Evolutionary conservation across 2,888 invertebrate species (phyloP).

Genomic region (Ormyrus thymus): DNA sequence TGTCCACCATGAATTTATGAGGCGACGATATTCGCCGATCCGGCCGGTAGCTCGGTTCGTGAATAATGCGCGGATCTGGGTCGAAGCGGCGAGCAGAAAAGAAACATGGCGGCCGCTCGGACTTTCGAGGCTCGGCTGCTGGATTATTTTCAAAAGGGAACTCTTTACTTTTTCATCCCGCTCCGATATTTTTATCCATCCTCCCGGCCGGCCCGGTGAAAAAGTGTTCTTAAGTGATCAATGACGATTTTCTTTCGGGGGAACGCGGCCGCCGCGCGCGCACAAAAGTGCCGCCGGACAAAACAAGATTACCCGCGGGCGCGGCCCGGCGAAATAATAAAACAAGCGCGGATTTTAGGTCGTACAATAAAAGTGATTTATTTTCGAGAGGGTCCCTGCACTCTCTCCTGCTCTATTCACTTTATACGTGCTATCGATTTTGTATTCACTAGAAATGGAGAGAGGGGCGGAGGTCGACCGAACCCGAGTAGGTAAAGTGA

Average conservation of each 20-base stretch:
- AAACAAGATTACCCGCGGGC: conserved; percentile 10
- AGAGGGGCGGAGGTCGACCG: background rate
- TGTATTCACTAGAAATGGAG: conserved; percentile 21
- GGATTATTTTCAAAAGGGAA: conserved; percentile 28
- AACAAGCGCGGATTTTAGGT: conserved; percentile 44
- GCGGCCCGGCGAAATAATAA: conserved; percentile 27
- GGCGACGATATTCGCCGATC: conserved; percentile 47
- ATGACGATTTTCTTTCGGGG: background rate
- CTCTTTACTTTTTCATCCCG: too few relatives aligned
- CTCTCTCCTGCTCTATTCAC: conserved; percentile 19
- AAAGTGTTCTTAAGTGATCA: background rate
- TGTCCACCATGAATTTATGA: conserved; percentile 55
- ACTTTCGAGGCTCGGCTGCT: background rate
- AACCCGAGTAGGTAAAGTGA: background rate
- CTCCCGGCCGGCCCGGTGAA: background rate
- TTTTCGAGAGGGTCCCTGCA: conserved; percentile 2
- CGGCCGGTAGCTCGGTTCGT: conserved; percentile 26
- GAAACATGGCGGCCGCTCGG: conserved; percentile 34
- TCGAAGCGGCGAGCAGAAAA: conserved; percentile 37
- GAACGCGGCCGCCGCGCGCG: background rate
- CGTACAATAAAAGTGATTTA: conserved; percentile 46
- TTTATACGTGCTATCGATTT: conserved; percentile 37
- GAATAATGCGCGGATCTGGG: conserved; percentile 54
- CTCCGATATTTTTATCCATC: too few relatives aligned
- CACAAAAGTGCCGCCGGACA: conserved; percentile 15